Evolutionary conservation across 2,888 invertebrate genomes (phyloP).

Genomic region (Pheosia gnoma): DNA sequence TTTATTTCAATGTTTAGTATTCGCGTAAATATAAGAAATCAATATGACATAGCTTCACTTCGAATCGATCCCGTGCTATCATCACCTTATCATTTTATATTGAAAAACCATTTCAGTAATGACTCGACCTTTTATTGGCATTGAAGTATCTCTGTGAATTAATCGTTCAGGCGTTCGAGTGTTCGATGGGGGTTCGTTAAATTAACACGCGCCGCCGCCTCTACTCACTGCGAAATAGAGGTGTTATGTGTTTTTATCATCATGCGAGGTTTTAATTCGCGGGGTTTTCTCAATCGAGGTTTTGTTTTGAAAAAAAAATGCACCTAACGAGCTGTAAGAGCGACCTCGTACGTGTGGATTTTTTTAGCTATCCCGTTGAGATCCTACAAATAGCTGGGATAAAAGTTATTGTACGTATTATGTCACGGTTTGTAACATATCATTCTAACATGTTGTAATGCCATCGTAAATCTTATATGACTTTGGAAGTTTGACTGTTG

Average conservation of each 20-base stretch:
- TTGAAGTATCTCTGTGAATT: background rate
- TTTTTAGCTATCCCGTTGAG: too few species aligned
- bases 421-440: too few species aligned
- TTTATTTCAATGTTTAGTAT: too few species aligned
- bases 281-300: background rate
- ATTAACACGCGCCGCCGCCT: background rate
- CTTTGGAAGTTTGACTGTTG: too few species aligned
- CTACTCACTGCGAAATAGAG: background rate
- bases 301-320: background rate
- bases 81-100: background rate
- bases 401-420: too few species aligned
- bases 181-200: background rate
- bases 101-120: background rate
- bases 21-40: too few species aligned
- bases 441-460: too few species aligned
- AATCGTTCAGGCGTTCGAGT: background rate
- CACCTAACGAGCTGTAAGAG: background rate
- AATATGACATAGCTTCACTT: too few species aligned
- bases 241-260: background rate
- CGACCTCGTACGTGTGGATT: too few species aligned
- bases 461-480: too few species aligned
- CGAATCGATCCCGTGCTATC: background rate
- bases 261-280: too few species aligned
- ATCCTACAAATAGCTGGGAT: too few species aligned
- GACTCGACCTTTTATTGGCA: background rate